phyloP scores from a whole-genome alignment of 2,888 invertebrate genomes.

The Eueremaeus valkanovi region DNA sequence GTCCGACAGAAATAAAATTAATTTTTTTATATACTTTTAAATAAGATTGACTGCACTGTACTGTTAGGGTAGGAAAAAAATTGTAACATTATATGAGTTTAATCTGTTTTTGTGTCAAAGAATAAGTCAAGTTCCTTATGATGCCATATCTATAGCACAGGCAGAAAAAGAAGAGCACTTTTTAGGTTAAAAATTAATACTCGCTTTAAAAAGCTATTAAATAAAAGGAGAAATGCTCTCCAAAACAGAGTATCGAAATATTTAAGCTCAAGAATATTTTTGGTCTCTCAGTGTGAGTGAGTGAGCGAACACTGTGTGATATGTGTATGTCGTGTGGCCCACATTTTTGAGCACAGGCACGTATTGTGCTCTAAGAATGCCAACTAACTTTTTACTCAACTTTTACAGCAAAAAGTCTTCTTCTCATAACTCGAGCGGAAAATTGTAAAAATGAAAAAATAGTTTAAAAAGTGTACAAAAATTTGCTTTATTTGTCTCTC shows the following conservation, averaged over 20 bases:
- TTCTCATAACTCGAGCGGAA: conserved; percentile 23
- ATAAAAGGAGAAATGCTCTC: neutral
- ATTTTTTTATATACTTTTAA: neutral
- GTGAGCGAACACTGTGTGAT: too few relatives aligned
- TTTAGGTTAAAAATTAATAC: conserved; percentile 3
- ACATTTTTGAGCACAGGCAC: conserved; percentile 16
- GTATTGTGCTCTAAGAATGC: neutral
- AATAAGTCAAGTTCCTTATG: conserved; percentile 13
- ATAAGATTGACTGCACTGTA: neutral
- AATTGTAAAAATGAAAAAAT: conserved; percentile 24
- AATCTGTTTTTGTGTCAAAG: conserved; percentile 10
- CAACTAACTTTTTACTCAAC: neutral
- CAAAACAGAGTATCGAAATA: neutral
- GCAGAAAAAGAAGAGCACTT: neutral
- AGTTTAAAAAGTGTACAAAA: neutral
- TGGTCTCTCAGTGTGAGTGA: neutral
- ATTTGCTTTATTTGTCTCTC: neutral
- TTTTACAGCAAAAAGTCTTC: neutral
- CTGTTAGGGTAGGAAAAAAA: neutral
- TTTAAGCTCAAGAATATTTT: neutral
- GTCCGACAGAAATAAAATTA: neutral
- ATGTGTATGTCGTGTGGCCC: conserved; percentile 22
- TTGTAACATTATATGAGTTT: conserved; percentile 7
- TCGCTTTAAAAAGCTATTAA: neutral
- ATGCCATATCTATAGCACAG: neutral